These are phyloP conservation scores for Epinotia demarniana DNA, from an alignment of 2,888 invertebrate genomes.

Conservation along the genomic window DNA sequence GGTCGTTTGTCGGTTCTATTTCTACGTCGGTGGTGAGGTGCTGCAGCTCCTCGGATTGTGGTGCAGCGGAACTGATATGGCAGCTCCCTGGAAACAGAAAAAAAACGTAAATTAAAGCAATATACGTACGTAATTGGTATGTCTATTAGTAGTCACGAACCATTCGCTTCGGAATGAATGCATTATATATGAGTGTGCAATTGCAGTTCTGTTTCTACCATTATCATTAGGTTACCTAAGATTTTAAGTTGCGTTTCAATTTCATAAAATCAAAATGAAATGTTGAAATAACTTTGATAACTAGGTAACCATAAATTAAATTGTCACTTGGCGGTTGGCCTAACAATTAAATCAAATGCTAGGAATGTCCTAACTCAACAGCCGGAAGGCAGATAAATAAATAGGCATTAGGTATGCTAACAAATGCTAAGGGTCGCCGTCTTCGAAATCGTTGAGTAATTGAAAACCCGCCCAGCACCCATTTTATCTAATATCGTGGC, in stretches of 20 bases:
- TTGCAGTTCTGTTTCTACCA: conserved; percentile 7
- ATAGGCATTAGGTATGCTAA: too few species aligned
- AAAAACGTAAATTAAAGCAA: conserved; percentile 13
- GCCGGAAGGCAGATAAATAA: neutral
- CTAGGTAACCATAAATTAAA: neutral
- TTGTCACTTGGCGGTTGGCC: neutral
- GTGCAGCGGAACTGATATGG: conserved; percentile 65
- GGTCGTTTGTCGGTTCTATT: conserved; percentile 60
- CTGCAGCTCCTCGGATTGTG: conserved; percentile 70
- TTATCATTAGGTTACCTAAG: neutral
- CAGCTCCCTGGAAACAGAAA: conserved; percentile 68
- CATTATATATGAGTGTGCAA: conserved; percentile 2
- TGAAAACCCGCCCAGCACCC: too few species aligned
- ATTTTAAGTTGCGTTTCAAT: neutral
- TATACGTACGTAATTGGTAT: neutral
- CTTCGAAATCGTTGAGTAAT: too few species aligned
- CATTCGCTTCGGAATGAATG: conserved; percentile 12
- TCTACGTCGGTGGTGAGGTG: conserved; percentile 63
- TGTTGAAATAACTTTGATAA: neutral
- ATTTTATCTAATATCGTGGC: too few species aligned
- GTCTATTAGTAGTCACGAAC: neutral
- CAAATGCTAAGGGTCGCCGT: too few species aligned
- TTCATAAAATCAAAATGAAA: neutral
- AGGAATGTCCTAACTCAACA: neutral
- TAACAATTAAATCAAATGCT: neutral